Conservation (phyloP, 1,140 invertebrate genomes). For the Aphidius ervi region DNA sequence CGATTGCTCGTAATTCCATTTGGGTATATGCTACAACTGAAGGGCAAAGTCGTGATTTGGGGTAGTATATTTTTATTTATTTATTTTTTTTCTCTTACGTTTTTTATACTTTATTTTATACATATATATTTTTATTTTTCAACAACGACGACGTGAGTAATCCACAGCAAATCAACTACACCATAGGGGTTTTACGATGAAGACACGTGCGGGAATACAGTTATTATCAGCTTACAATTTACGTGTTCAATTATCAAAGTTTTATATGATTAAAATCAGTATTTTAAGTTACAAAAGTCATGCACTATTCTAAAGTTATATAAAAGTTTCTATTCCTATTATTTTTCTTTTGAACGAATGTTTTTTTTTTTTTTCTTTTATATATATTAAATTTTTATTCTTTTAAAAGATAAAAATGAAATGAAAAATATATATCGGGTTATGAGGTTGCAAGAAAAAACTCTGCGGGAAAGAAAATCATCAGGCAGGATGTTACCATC, state of each 20-base stretch:
- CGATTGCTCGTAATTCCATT: slow-evolving; percentile 19
- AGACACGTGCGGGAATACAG: background rate
- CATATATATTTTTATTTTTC: slow-evolving; percentile 2
- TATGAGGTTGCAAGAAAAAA: no score
- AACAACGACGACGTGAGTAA: slow-evolving; percentile 2
- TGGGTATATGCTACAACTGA: background rate
- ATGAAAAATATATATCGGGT: background rate
- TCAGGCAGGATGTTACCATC: background rate
- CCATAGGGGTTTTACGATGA: background rate
- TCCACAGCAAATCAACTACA: background rate
- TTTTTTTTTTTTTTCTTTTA: no score
- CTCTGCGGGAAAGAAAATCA: background rate
- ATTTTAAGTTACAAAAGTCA: no score
- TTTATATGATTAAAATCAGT: no score
- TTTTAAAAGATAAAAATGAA: background rate
- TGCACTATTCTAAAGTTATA: no score
- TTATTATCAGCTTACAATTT: background rate
- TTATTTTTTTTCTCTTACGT: background rate
- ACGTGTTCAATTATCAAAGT: no score
- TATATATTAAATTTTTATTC: no score
- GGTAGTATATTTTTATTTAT: background rate
- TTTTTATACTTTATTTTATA: no score
- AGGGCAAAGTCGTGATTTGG: slow-evolving; percentile 14
- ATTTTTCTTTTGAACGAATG: no score
- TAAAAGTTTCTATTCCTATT: no score